Evolutionary conservation across 2,113 vertebrate species (phyloP).

Genomic region (Pan paniscus): DNA sequence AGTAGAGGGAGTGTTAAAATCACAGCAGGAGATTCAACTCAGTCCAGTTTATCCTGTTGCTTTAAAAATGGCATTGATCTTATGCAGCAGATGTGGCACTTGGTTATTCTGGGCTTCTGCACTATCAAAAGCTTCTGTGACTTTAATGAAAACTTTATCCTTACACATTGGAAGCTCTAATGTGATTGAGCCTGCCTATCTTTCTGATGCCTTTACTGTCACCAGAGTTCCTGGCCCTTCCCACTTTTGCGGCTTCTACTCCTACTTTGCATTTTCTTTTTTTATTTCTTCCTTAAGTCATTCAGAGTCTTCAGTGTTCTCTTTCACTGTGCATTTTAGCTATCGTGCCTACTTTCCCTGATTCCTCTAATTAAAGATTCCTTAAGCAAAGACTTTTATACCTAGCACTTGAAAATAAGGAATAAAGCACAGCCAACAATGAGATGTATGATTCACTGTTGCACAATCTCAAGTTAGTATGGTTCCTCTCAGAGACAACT

Average conservation of each 20-base stretch:
- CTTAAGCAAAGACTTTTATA: not conserved
- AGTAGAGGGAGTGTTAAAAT: not conserved
- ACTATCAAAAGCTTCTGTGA: not conserved
- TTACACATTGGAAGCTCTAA: not conserved
- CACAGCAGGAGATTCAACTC: not conserved
- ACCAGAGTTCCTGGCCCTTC: not conserved
- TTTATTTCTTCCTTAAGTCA: not conserved
- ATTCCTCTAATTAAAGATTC: not conserved
- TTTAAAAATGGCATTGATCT: conserved; percentile 53
- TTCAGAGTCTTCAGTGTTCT: not conserved
- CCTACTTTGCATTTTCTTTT: not conserved
- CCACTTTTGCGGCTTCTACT: not conserved
- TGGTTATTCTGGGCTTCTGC: not conserved
- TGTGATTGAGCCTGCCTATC: not conserved
- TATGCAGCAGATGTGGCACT: not conserved
- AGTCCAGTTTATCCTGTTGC: not conserved
- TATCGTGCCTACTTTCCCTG: not conserved
- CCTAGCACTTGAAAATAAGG: not conserved
- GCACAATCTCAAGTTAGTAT: not conserved
- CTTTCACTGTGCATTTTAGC: not conserved
- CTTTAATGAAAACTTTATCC: conserved; percentile 16
- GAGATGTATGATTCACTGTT: not conserved
- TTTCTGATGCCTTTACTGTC: not conserved
- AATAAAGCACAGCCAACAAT: not conserved
- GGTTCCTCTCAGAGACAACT: not conserved